Conservation (phyloP, 2,113 vertebrate genomes). For the Sigmodon hispidus region DNA sequence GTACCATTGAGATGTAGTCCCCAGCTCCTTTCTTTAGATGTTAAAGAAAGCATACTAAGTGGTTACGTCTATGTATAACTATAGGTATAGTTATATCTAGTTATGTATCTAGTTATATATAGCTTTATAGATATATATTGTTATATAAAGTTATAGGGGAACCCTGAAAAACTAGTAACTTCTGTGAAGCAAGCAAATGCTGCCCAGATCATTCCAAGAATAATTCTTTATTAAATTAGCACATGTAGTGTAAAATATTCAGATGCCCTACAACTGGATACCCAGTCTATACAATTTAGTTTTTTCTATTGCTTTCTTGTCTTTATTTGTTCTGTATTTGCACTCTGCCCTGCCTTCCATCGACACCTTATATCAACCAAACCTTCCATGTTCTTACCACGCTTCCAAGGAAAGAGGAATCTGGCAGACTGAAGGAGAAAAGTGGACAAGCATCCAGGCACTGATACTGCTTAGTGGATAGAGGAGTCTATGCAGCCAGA, state of each 20-base stretch:
- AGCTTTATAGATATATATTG: background rate
- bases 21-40: background rate
- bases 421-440: background rate
- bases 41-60: slow-evolving; percentile 38
- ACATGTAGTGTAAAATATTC: background rate
- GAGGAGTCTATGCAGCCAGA: background rate
- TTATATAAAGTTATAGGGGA: background rate
- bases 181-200: slow-evolving; percentile 16
- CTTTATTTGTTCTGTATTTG: background rate
- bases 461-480: background rate
- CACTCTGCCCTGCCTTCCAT: background rate
- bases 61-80: background rate
- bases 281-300: background rate
- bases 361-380: background rate
- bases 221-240: background rate
- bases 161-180: background rate
- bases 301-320: background rate
- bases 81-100: no score
- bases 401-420: background rate
- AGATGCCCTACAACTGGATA: background rate
- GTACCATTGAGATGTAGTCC: background rate
- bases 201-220: background rate
- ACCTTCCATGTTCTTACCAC: background rate
- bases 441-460: background rate
- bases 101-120: background rate